Percentiles rank a stretch among this genome's conserved stretches.
These are phyloP conservation scores for Benthosema pterotum DNA, from an alignment of 2,797 vertebrate species.

Conservation along the genomic window DNA sequence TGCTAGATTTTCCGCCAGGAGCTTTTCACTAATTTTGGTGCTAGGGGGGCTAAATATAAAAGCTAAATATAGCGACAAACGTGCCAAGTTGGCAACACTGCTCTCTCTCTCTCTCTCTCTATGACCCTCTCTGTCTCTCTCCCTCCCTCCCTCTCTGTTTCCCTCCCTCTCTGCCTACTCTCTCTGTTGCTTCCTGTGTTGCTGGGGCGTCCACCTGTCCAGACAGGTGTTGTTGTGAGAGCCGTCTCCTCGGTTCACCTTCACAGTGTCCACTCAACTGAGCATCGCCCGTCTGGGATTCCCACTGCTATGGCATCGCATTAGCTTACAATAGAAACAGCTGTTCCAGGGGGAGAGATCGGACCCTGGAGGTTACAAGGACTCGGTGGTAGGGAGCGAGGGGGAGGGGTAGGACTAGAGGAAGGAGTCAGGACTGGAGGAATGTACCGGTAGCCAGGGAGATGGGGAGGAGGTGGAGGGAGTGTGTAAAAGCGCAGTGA, in stretches of 20 bases:
- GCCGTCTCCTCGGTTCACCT: slow-evolving; percentile 18
- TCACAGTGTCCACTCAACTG: slow-evolving; percentile 37
- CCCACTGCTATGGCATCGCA: slow-evolving; percentile 7
- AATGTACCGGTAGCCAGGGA: background rate
- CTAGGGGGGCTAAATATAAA: no score
- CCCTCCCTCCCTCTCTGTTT: background rate
- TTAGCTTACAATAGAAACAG: slow-evolving; percentile 20
- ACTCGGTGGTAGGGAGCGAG: slow-evolving; percentile 10
- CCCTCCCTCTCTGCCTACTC: background rate
- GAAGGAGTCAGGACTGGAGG: no score
- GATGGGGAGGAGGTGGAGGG: background rate
- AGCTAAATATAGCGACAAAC: no score
- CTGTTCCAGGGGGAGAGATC: slow-evolving; percentile 26
- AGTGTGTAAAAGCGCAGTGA: background rate
- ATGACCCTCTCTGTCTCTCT: background rate
- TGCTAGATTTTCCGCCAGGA: no score
- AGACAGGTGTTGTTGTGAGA: slow-evolving; percentile 54
- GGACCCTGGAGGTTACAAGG: slow-evolving; percentile 7
- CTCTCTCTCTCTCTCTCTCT: background rate
- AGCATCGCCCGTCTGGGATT: slow-evolving; percentile 5
- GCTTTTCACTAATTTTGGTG: no score
- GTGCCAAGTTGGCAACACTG: no score
- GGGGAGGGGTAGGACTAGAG: no score
- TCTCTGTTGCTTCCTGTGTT: background rate
- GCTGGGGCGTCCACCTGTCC: slow-evolving; percentile 44